phyloP scores from a whole-genome alignment of 1,140 invertebrate genomes.

The Bombus breviceps region DNA sequence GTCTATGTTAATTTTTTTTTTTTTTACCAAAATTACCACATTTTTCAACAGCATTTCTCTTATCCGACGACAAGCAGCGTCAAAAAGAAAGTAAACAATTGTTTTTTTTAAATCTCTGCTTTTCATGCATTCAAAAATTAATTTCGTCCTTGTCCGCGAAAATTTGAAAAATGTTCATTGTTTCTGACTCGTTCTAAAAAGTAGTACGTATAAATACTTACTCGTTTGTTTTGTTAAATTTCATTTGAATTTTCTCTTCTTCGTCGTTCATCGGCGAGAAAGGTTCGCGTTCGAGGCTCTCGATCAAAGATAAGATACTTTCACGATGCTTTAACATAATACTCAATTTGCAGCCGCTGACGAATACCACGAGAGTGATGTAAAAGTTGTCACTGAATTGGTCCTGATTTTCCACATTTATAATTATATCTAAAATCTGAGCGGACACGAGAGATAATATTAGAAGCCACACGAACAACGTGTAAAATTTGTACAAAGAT shows the following conservation, averaged over 20 bases:
- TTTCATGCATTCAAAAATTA: not conserved
- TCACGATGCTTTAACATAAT: slow-evolving; percentile 23
- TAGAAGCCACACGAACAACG: not conserved
- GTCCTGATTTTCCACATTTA: slow-evolving; percentile 36
- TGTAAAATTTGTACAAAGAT: slow-evolving; percentile 35
- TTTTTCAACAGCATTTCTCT: no score
- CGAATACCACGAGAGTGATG: slow-evolving; percentile 17
- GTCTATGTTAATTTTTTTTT: no score
- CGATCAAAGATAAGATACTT: slow-evolving; percentile 14
- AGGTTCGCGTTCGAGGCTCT: slow-evolving; percentile 23
- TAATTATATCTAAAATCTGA: slow-evolving; percentile 42
- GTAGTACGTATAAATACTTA: slow-evolving; percentile 17
- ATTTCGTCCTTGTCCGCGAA: not conserved
- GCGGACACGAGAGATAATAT: slow-evolving; percentile 18
- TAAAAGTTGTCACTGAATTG: slow-evolving; percentile 55
- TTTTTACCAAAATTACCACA: no score
- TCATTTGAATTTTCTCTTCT: slow-evolving; percentile 55
- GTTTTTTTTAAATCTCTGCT: not conserved
- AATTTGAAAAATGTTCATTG: not conserved
- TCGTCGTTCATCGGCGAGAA: slow-evolving; percentile 43
- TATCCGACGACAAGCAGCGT: no score
- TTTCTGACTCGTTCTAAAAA: not conserved
- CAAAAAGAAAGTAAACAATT: no score
- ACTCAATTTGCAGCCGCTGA: slow-evolving; percentile 32
- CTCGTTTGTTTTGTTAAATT: slow-evolving; percentile 52